These are phyloP conservation scores for Ceuthmochares aereus DNA, from an alignment of 2,113 vertebrate genomes.

Conservation along the genomic window DNA sequence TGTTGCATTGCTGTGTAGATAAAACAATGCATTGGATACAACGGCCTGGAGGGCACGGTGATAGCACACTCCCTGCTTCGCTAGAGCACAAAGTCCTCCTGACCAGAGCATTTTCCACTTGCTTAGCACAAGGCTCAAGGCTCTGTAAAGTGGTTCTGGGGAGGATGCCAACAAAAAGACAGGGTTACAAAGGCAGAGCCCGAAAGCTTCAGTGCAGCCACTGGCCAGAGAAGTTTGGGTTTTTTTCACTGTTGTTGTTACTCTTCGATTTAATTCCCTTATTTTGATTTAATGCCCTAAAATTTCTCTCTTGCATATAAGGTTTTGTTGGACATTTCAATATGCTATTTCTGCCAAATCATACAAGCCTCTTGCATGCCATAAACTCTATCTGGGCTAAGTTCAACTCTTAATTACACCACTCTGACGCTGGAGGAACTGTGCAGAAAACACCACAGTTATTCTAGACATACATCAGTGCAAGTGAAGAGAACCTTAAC, in stretches of 20 bases:
- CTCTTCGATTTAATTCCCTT: background rate
- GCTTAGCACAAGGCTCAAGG: background rate
- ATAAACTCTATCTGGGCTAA: background rate
- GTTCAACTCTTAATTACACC: background rate
- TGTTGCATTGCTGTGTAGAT: background rate
- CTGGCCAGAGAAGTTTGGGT: background rate
- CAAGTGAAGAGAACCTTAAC: constrained; percentile 5
- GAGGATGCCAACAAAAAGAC: background rate
- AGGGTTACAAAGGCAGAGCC: background rate
- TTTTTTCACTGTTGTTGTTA: background rate
- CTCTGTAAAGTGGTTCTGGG: background rate
- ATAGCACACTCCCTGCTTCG: background rate
- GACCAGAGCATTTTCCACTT: background rate
- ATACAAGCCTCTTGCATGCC: background rate
- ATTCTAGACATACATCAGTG: constrained; percentile 7
- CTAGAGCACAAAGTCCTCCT: background rate
- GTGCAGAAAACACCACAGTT: constrained; percentile 6
- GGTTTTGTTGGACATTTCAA: background rate
- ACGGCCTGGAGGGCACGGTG: background rate
- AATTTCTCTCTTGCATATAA: background rate
- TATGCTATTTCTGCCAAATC: constrained; percentile 5
- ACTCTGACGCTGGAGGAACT: background rate
- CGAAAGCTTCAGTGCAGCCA: background rate
- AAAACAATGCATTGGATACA: background rate
- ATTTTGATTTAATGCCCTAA: background rate